These are phyloP conservation scores for Aethes cnicana DNA, from an alignment of 2,888 invertebrate species.

Conservation along the genomic window DNA sequence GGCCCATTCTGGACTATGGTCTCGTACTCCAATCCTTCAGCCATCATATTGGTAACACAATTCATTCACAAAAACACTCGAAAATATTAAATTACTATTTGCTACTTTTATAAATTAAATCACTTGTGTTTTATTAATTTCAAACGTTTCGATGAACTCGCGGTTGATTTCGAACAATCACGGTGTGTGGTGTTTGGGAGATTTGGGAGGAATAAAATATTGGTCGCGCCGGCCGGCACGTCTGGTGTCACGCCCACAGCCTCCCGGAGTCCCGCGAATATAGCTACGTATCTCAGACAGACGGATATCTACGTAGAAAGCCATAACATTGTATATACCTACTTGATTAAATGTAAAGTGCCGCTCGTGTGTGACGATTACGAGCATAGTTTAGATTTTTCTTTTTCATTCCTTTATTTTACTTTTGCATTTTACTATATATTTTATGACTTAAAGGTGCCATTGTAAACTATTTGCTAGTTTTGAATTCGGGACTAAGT, in stretches of 20 bases:
- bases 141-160: constrained; percentile 47
- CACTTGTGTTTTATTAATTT: constrained; percentile 44
- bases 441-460: too few relatives aligned
- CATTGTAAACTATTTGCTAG: too few relatives aligned
- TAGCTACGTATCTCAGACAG: constrained; percentile 39
- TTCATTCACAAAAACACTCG: constrained; percentile 56
- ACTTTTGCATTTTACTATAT: too few relatives aligned
- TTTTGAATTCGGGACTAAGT: too few relatives aligned
- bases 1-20: constrained; percentile 85
- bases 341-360: constrained; percentile 49
- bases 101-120: constrained; percentile 52
- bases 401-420: too few relatives aligned
- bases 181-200: constrained; percentile 60
- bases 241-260: constrained; percentile 72
- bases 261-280: constrained; percentile 48
- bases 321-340: constrained; percentile 36
- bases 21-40: constrained; percentile 85
- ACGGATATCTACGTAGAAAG: constrained; percentile 54
- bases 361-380: constrained; percentile 49
- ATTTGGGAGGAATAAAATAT: constrained; percentile 57
- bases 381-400: background rate
- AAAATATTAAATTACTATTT: constrained; percentile 43
- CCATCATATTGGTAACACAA: constrained; percentile 66
- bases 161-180: constrained; percentile 60
- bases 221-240: constrained; percentile 65